Conservation (phyloP, 2,888 invertebrate genomes). For the Desoria tigrina region DNA sequence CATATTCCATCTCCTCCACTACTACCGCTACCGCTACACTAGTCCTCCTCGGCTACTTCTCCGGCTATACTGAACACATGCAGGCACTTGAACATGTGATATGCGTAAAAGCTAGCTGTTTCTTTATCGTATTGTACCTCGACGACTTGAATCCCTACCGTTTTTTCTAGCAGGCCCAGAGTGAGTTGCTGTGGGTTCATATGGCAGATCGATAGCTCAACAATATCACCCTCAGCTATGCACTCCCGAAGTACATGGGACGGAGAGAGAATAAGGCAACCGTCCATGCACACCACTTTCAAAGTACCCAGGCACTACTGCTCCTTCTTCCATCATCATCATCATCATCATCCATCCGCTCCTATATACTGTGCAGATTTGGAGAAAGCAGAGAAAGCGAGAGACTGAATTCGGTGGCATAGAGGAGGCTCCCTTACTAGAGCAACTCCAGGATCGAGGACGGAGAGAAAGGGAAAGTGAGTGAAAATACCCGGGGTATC, state of each 20-base stretch:
- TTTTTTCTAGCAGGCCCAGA: neutral
- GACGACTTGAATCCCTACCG: neutral
- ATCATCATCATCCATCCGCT: slow-evolving; percentile 1
- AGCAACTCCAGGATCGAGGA: neutral
- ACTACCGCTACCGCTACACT: too few species aligned
- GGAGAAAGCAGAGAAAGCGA: neutral
- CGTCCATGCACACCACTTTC: neutral
- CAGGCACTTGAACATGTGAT: slow-evolving; percentile 3
- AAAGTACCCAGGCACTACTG: neutral
- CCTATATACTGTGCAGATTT: neutral
- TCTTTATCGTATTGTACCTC: slow-evolving; percentile 1
- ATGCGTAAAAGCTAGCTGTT: neutral
- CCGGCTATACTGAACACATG: slow-evolving; percentile 3
- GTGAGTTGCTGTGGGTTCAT: slow-evolving; percentile 5
- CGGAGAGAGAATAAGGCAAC: slow-evolving; percentile 1
- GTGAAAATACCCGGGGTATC: slow-evolving; percentile 37
- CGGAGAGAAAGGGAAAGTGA: slow-evolving; percentile 12
- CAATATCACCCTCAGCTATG: neutral
- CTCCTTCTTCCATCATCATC: slow-evolving; percentile 1
- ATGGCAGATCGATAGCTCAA: slow-evolving; percentile 14
- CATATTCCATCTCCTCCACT: neutral
- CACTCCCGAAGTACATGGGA: neutral
- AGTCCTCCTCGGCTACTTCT: too few species aligned
- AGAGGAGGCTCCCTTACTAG: neutral
- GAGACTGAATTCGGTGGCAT: slow-evolving; percentile 2